Evolutionary conservation across 2,797 vertebrate species (phyloP).

Genomic region (Moxostoma hubbsi): DNA sequence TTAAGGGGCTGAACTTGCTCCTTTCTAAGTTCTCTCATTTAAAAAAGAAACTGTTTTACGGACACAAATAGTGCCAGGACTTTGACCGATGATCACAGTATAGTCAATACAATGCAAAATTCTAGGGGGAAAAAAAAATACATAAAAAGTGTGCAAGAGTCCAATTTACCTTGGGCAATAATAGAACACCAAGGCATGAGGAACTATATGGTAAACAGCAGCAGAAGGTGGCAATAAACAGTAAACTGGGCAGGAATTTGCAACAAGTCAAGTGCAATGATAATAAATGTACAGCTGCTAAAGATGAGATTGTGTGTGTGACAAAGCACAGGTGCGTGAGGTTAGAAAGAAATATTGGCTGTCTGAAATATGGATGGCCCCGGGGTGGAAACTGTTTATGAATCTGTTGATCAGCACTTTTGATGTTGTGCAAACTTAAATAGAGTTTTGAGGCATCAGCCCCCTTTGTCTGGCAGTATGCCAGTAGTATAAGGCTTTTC

Average conservation of each 20-base stretch:
- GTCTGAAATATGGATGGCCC: constrained; percentile 32
- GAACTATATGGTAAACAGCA: background rate
- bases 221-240: constrained; percentile 28
- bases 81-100: background rate
- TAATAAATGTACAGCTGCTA: constrained; percentile 22
- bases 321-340: constrained; percentile 26
- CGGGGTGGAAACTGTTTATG: constrained; percentile 8
- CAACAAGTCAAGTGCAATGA: constrained; percentile 16
- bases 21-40: too few relatives aligned
- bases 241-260: constrained; percentile 3
- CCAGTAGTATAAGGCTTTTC: background rate
- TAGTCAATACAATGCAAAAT: background rate
- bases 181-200: background rate
- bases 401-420: constrained; percentile 37
- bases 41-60: background rate
- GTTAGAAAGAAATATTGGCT: constrained; percentile 38
- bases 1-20: background rate
- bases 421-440: constrained; percentile 6
- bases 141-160: background rate
- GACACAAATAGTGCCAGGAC: background rate
- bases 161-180: constrained; percentile 6
- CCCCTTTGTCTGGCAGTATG: background rate
- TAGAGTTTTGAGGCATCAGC: background rate
- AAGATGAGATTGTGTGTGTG: background rate
- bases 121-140: background rate